Evolutionary conservation across 2,113 vertebrate genomes (phyloP).

Genomic region (Datnioides undecimradiatus): DNA sequence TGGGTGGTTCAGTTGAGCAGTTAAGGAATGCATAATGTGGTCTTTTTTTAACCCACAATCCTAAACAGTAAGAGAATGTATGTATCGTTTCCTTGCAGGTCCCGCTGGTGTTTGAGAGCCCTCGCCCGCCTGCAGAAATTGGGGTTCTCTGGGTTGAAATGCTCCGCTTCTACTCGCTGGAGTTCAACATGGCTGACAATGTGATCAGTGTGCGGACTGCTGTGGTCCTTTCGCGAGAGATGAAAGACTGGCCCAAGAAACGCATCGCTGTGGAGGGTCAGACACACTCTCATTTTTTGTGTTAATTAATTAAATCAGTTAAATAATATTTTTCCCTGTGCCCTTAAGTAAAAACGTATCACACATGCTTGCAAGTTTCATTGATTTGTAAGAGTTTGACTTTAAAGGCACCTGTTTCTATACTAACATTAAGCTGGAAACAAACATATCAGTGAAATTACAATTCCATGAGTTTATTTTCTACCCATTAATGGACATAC

Average conservation of each 20-base stretch:
- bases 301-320: too few relatives aligned
- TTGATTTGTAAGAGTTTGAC: too few relatives aligned
- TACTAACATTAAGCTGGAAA: neutral
- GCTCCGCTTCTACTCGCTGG: slow-evolving; percentile 94
- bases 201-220: slow-evolving; percentile 91
- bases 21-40: neutral
- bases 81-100: slow-evolving; percentile 78
- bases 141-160: slow-evolving; percentile 94
- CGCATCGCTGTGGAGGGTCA: slow-evolving; percentile 94
- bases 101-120: slow-evolving; percentile 85
- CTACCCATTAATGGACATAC: neutral
- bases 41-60: neutral
- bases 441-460: neutral
- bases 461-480: neutral
- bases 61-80: neutral
- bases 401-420: too few relatives aligned
- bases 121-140: slow-evolving; percentile 77
- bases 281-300: slow-evolving; percentile 12
- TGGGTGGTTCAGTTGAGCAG: neutral
- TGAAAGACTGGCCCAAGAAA: slow-evolving; percentile 96
- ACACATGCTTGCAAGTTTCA: too few relatives aligned
- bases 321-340: too few relatives aligned
- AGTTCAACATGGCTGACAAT: slow-evolving; percentile 90
- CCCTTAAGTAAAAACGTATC: too few relatives aligned
- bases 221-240: slow-evolving; percentile 87